Evolutionary conservation across 2,888 invertebrate species (phyloP).

Genomic region (Ectemnius cavifrons): DNA sequence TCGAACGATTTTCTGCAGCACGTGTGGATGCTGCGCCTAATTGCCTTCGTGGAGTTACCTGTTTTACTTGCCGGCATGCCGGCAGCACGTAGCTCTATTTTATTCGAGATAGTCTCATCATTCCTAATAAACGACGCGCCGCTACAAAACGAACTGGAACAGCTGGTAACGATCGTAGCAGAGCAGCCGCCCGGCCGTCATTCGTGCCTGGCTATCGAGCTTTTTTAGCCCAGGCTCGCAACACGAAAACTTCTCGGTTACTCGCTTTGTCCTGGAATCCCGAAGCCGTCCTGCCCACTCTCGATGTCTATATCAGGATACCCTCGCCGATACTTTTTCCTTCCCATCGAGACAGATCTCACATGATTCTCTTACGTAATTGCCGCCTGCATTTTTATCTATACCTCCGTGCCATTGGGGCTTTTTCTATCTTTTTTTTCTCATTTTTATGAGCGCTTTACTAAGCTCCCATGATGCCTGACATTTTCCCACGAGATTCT

Average conservation of each 20-base stretch:
- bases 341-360: background rate
- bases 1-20: background rate
- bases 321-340: background rate
- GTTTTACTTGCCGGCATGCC: background rate
- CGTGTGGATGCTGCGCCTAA: constrained; percentile 3
- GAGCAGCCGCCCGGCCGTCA: background rate
- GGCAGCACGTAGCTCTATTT: background rate
- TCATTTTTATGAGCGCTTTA: too few relatives aligned
- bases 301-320: background rate
- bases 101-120: constrained; percentile 1
- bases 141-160: constrained; percentile 1
- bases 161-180: constrained; percentile 7
- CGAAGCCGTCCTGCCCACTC: background rate
- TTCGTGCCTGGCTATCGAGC: background rate
- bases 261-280: constrained; percentile 2
- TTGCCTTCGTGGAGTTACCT: background rate
- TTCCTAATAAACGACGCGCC: constrained; percentile 7
- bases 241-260: constrained; percentile 1
- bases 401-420: too few relatives aligned
- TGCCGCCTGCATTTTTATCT: too few relatives aligned
- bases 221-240: background rate
- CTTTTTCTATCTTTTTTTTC: too few relatives aligned
- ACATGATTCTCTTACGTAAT: too few relatives aligned
- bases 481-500: too few relatives aligned
- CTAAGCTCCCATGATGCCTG: too few relatives aligned